A percentile compares a stretch with the other conserved stretches of the same genome.
Evolutionary conservation across 2,113 vertebrate species (phyloP).

Genomic region (Monarcha castaneiventris): DNA sequence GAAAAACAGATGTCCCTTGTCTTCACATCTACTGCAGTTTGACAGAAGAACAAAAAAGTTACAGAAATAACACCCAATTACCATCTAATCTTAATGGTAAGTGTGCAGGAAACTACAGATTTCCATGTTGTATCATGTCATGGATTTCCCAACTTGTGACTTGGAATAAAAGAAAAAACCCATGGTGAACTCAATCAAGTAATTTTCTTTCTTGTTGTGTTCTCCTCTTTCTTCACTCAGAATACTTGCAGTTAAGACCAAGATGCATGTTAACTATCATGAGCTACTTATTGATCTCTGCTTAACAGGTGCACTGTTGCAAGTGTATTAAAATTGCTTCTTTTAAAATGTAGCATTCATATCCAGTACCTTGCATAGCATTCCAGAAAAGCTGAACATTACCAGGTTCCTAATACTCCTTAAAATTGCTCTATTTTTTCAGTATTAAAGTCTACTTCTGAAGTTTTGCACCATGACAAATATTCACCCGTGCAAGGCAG

Average conservation of each 20-base stretch:
- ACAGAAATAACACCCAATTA: background rate
- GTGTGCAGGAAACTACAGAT: background rate
- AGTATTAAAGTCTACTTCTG: background rate
- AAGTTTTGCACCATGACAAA: background rate
- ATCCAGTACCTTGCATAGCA: background rate
- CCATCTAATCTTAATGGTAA: background rate
- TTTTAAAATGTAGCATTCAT: background rate
- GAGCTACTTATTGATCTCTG: background rate
- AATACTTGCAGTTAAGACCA: background rate
- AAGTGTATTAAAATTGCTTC: background rate
- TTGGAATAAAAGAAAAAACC: background rate
- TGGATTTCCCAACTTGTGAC: background rate
- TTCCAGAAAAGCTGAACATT: background rate
- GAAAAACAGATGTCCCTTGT: background rate
- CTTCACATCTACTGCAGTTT: conserved; percentile 37
- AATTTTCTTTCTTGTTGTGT: background rate
- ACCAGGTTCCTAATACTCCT: background rate
- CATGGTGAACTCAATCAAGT: background rate
- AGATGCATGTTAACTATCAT: background rate
- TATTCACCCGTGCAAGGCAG: background rate
- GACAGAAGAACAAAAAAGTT: background rate
- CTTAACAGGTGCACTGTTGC: background rate
- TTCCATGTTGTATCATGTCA: background rate
- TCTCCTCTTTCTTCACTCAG: background rate
- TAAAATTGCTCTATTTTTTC: background rate